Evolutionary conservation across 2,888 invertebrate species (phyloP), one percentile per base, ranked within the genome.

Genomic region (Archips xylosteana): DNA sequence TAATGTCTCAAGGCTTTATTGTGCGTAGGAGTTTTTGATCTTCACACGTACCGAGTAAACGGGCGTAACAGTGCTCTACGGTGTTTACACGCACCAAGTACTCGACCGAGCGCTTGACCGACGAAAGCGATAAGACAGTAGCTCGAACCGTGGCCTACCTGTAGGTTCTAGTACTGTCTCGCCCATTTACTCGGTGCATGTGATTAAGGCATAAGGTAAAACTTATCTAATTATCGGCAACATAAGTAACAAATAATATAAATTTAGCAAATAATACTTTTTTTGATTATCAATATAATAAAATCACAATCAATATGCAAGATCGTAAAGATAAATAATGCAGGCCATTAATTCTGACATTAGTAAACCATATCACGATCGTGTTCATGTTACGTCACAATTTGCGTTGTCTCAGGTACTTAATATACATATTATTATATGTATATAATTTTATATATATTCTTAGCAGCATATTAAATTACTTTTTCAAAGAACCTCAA

Each of bases 191-290:
- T n/a, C n/a, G 3, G 36, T 13, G 8, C 10, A 2, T 36, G 23
- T 23, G 23, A 23, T 23, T 23, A 23, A 23, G 23, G 23, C 23
- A 23, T 23, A 23, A 23, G 23, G 23, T 1, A 6, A 23, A 4
- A 60, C 6, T 60, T 36, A 59, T 59, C 34, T 36, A 6, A 59
- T 3, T 36, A 5, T 36, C 36, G 36, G 12, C 36, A 2, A 57
- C 57, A 36, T 60, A 36, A 60, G 36, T 60, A 60, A 60, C 13
- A 36, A 54, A 60, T 36, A 60, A 34, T n/a, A 2, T 59, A 34
- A 10, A 36, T 13, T 59, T 4, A 32, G n/a, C 13, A 34, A 60
- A 36, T 34, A 34, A 60, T n/a, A 60, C 36, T 36, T 32, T 32
- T 36, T 32, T 32, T 12, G 8, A 6, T 60, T 36, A 60, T 60